phyloP scores from a whole-genome alignment of 2,888 invertebrate genomes.

The Patella caerulea region DNA sequence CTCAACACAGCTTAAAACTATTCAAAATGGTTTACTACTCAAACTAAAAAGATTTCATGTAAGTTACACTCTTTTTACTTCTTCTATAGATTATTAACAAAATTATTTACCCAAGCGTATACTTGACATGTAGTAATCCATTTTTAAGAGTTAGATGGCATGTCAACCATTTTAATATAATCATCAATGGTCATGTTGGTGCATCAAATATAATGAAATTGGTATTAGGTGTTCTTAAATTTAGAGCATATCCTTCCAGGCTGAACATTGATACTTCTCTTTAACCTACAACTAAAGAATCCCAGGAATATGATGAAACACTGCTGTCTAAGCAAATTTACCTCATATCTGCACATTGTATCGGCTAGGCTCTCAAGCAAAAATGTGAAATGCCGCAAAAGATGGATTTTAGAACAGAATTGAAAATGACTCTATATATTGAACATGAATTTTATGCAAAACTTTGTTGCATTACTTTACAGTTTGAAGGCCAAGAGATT shows the following conservation, averaged over 20 bases:
- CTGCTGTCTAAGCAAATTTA: not conserved
- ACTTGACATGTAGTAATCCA: too few relatives aligned
- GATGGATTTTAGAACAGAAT: not conserved
- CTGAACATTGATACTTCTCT: too few relatives aligned
- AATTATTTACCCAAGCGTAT: too few relatives aligned
- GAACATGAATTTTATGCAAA: too few relatives aligned
- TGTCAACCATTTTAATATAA: too few relatives aligned
- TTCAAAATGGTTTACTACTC: conserved; percentile 85
- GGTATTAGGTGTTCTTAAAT: too few relatives aligned
- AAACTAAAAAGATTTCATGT: conserved; percentile 84
- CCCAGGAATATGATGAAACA: not conserved
- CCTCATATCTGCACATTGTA: not conserved
- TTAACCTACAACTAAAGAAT: too few relatives aligned
- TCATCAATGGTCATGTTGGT: too few relatives aligned
- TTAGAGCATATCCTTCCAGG: too few relatives aligned
- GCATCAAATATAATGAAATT: too few relatives aligned
- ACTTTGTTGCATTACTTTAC: conserved; percentile 18
- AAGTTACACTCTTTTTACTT: conserved; percentile 53
- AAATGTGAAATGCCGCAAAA: not conserved
- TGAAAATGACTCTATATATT: too few relatives aligned
- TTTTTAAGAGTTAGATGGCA: too few relatives aligned
- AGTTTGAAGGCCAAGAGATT: conserved; percentile 90
- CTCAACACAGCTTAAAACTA: conserved; percentile 91
- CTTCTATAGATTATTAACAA: not conserved
- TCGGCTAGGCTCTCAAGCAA: not conserved